Evolutionary conservation across 2,113 vertebrate species (phyloP).

Genomic region (Boulengerochromis microlepis): DNA sequence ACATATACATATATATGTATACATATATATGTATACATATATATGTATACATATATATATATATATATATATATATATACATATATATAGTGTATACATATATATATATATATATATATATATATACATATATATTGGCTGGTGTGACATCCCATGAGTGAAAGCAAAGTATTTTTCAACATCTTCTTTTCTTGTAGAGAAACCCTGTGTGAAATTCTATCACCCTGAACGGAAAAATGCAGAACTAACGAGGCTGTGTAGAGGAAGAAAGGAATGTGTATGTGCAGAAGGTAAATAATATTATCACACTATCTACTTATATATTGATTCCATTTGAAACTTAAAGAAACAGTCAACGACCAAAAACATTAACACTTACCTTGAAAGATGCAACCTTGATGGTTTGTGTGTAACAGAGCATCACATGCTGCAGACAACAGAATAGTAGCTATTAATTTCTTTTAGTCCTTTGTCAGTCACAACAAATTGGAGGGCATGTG

Average conservation of each 20-base stretch:
- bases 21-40: fast-evolving
- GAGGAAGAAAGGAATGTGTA: conserved; percentile 4
- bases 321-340: not conserved
- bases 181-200: conserved; percentile 28
- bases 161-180: not conserved
- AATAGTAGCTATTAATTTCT: too few species aligned
- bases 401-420: too few species aligned
- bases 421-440: too few species aligned
- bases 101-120: too few species aligned
- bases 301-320: not conserved
- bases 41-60: too few species aligned
- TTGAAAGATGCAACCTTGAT: too few species aligned
- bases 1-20: too few species aligned
- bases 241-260: conserved; percentile 45
- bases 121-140: not conserved
- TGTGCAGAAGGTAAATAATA: conserved; percentile 61
- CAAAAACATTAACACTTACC: too few species aligned
- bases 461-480: too few species aligned
- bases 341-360: too few species aligned
- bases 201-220: conserved; percentile 65
- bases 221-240: conserved; percentile 39
- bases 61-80: fast-evolving
- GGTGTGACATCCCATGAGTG: not conserved
- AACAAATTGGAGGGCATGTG: too few species aligned
- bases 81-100: too few species aligned